phyloP scores from a whole-genome alignment of 2,888 invertebrate genomes.

The Rhaphigaster nebulosa region DNA sequence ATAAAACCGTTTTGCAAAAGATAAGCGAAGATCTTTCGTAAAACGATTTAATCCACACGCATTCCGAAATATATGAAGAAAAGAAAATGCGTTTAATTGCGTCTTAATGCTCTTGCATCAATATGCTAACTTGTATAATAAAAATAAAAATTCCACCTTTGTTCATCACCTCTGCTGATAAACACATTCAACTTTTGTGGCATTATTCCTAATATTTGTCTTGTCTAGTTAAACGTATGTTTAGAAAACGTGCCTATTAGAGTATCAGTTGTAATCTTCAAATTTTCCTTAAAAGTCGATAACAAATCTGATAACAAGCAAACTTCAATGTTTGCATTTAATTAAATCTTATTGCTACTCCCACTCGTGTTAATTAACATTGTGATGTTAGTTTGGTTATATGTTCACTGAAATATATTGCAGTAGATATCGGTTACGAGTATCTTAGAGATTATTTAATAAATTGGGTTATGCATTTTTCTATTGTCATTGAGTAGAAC shows the following conservation, averaged over 20 bases:
- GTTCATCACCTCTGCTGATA: neutral
- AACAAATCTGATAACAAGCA: neutral
- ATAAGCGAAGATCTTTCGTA: too few relatives aligned
- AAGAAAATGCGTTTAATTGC: neutral
- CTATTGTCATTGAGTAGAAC: neutral
- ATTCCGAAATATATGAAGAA: too few relatives aligned
- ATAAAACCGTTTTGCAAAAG: too few relatives aligned
- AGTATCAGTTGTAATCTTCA: neutral
- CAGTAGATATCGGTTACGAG: too few relatives aligned
- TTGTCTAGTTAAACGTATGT: neutral
- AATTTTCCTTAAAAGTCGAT: constrained; percentile 19
- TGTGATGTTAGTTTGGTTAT: neutral
- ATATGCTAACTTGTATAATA: neutral
- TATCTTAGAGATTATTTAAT: too few relatives aligned
- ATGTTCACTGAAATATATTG: neutral
- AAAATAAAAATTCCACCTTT: neutral
- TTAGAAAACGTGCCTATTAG: neutral
- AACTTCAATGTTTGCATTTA: neutral
- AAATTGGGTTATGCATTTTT: too few relatives aligned
- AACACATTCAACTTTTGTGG: neutral
- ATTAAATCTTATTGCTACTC: neutral
- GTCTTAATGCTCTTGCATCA: neutral
- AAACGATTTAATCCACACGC: too few relatives aligned
- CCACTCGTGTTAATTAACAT: neutral
- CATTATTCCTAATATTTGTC: neutral